These are phyloP conservation scores for Batillaria attramentaria DNA, from an alignment of 1,140 invertebrate species.

Conservation along the genomic window DNA sequence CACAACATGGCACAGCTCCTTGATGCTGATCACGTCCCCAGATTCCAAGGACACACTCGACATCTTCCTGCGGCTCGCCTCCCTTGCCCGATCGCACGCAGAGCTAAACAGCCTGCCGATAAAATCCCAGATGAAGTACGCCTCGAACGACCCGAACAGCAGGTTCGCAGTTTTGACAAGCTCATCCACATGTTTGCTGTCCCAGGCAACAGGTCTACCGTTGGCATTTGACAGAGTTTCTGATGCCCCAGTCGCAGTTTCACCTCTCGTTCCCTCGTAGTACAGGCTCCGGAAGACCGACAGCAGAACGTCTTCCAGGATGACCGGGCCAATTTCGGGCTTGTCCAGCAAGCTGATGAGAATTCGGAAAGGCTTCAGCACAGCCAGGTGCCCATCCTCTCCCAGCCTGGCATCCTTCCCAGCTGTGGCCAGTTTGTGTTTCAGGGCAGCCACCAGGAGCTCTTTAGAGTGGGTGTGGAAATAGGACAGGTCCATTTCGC, in stretches of 20 bases:
- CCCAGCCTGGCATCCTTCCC: conserved; percentile 26
- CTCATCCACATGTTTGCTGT: conserved; percentile 65
- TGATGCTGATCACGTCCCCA: conserved; percentile 55
- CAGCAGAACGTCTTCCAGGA: conserved; percentile 88
- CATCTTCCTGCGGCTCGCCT: conserved; percentile 9
- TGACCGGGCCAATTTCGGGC: conserved; percentile 87
- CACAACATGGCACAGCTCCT: conserved; percentile 79
- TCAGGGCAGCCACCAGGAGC: conserved; percentile 73
- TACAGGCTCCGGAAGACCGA: conserved; percentile 84
- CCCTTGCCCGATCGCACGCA: conserved; percentile 73
- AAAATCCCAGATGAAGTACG: conserved; percentile 90
- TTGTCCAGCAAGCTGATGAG: conserved; percentile 91
- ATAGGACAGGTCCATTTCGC: conserved; percentile 74
- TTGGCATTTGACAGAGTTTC: conserved; percentile 15
- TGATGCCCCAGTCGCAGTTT: conserved; percentile 35
- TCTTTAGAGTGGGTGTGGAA: conserved; percentile 82
- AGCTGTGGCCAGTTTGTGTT: conserved; percentile 67
- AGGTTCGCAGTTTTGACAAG: conserved; percentile 89
- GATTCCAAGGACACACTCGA: conserved; percentile 34
- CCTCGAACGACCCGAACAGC: conserved; percentile 87
- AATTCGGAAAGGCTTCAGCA: conserved; percentile 85
- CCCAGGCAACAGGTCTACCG: conserved; percentile 3
- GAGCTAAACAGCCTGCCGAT: conserved; percentile 81
- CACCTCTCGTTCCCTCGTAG: conserved; percentile 47
- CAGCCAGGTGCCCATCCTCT: conserved; percentile 36